Base-by-base conservation (phyloP, 2,888 invertebrate species). In the Hydrotaea diabolus region DNA sequence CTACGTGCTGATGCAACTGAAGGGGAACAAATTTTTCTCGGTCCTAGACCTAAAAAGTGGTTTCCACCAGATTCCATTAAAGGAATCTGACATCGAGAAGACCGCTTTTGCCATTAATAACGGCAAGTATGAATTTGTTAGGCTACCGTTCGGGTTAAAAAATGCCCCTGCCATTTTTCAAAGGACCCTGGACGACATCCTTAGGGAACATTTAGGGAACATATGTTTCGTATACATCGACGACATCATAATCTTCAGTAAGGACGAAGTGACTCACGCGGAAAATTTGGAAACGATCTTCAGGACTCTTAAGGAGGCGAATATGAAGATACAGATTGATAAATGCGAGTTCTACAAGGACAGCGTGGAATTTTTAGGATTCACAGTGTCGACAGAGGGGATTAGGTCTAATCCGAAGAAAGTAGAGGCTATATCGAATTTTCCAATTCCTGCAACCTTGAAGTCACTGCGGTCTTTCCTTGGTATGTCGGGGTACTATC, bases 331-430 rank as follows among this genome's bases (percentile, higher is more conserved):
- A 15, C 81, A 77, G 23, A 11, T 82, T 9, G 72, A 79, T 2
- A 76, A 79, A 64, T 76, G 49, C 15, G 69, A 77, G 21, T 83
- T 85, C 36, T 64, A 82, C 13, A 69, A 83, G 74, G 21, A 31
- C 7, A 26, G 55, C 2, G 79, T 83, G 8, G 76, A 79, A 46
- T 79, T 83, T 36, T 46, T 49, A 46, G 66, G 78, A 64, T 87
- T 86, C 26, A 71, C 83, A 2, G 77, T 87, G 9, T 80, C 82
- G 1, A 19, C 21, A 13, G 59, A 80, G 0, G 87, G 82, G 4
- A 80, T 86, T 9, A 83, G 79, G 77, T 72, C 82, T 0, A 86
- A 86, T n/a, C 85, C 80, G 9, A 66, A 31, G 13, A 87, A 86
- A 72, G 82, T 85, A 5, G 57, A 86, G 43, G 80, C 85, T 8